These are phyloP conservation scores for Candidula unifasciata DNA, from an alignment of 2,888 invertebrate genomes.

Conservation along the genomic window DNA sequence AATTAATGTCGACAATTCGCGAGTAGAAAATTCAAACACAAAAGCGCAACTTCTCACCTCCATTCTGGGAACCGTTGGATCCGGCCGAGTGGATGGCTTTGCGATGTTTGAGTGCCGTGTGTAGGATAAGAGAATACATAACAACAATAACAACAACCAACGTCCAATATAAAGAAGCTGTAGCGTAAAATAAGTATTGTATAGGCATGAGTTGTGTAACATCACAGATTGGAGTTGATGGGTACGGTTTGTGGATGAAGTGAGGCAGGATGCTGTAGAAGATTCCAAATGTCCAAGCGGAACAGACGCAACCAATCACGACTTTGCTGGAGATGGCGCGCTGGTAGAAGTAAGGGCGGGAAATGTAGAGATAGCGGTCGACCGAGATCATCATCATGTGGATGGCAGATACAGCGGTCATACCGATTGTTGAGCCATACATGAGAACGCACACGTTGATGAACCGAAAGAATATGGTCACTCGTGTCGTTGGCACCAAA, in stretches of 20 bases:
- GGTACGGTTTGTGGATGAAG: conserved; percentile 25
- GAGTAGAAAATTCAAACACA: not conserved
- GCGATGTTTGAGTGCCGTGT: conserved; percentile 35
- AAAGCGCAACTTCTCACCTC: conserved; percentile 7
- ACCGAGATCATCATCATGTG: conserved; percentile 39
- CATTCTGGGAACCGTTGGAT: not conserved
- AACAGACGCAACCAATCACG: not conserved
- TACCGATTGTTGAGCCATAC: conserved; percentile 33
- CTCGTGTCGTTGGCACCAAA: conserved; percentile 19
- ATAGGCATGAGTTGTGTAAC: conserved; percentile 31
- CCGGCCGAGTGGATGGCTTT: conserved; percentile 29
- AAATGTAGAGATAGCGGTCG: conserved; percentile 43
- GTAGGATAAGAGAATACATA: conserved; percentile 43
- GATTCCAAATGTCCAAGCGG: conserved; percentile 36
- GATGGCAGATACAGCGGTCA: not conserved
- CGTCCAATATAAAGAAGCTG: not conserved
- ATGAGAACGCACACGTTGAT: conserved; percentile 41
- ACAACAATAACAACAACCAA: conserved; percentile 21
- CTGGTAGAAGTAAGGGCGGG: conserved; percentile 37
- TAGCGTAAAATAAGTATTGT: conserved; percentile 39
- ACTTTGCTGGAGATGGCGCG: not conserved
- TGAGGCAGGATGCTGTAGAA: conserved; percentile 32
- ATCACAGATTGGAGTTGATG: conserved; percentile 26
- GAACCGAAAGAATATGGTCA: conserved; percentile 19
- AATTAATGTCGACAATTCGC: no score